phyloP scores from a whole-genome alignment of 2,797 vertebrate species.

The Propithecus perrieri region DNA sequence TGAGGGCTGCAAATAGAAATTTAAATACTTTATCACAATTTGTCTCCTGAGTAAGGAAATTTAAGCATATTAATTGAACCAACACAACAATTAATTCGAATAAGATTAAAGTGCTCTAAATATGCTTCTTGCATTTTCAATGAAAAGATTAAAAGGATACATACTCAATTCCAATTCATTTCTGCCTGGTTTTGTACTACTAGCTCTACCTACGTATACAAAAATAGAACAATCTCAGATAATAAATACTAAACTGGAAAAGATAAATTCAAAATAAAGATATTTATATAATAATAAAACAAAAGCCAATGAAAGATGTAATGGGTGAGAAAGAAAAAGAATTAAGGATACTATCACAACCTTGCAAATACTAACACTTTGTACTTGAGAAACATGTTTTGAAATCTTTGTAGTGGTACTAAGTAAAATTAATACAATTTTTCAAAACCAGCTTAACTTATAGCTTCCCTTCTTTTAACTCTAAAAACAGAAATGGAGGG shows the following conservation, averaged over 20 bases:
- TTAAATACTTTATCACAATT: conserved; percentile 43
- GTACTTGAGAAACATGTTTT: not conserved
- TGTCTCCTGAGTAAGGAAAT: conserved; percentile 33
- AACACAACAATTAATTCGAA: conserved; percentile 28
- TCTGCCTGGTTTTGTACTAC: not conserved
- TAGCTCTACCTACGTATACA: not conserved
- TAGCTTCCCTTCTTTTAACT: conserved; percentile 40
- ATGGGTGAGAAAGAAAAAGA: not conserved
- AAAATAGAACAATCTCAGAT: not conserved
- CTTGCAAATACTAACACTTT: not conserved
- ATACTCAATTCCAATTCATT: not conserved
- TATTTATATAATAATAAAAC: not conserved
- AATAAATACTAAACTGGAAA: conserved; percentile 8
- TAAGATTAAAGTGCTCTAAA: conserved; percentile 34
- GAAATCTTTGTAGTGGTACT: not conserved
- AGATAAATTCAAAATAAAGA: conserved; percentile 52
- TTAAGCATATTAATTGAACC: conserved; percentile 23
- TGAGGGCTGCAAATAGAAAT: conserved; percentile 13
- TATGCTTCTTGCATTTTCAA: not conserved
- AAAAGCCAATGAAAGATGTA: not conserved
- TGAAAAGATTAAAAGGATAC: conserved; percentile 25
- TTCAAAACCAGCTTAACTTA: conserved; percentile 21
- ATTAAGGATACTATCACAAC: not conserved
- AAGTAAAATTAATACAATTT: conserved; percentile 22
- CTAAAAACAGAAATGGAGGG: conserved; percentile 55